Evolutionary conservation across 2,797 vertebrate genomes (phyloP), one percentile per base, ranked within the genome.

Genomic region (Silurus aristotelis): DNA sequence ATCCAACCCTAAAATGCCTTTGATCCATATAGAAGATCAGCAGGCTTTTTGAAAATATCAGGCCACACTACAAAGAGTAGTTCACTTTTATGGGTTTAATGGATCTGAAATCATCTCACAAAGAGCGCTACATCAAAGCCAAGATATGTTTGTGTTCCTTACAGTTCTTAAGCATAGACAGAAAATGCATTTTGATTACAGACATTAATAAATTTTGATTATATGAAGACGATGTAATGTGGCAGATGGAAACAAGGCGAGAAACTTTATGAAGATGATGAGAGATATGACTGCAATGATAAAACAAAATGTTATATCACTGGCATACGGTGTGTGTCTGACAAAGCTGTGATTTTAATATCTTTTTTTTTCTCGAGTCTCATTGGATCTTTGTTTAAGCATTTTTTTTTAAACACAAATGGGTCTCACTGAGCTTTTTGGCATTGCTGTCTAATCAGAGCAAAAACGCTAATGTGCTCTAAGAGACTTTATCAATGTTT

Each of bases 391-490:
- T 5, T 27, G 19, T 31, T 83, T 73, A 55, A 3, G 19, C 25
- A 17, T 87, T 87, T 83, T 63, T 63, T 86, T 75, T 81, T 19
- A 52, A 17, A 48, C 52, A 46, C 22, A 83, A 86, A 86, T 83
- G 64, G 48, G 77, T 60, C 9, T 3, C 43, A 2, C 61, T 55
- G 38, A 76, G 64, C 38, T 77, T 81, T 82, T 75, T 77, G 80
- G 61, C 84, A 56, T 70, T 22, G 7, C 79, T 85, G 66, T 46
- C 80, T 77, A 73, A 71, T 78, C 88, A 66, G 52, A 17, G 78
- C 80, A 64, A 81, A 84, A 83, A 81, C 82, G 56, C 66, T 83
- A 87, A 87, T 89, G 82, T 84, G 71, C 76, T 76, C 61, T 78
- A 20, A 64, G 81, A 38, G 64, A 86, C 64, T 83, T 38, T 46